A percentile compares a stretch with the other conserved stretches of the same genome.
Evolutionary conservation across 2,888 invertebrate species (phyloP).

Genomic region (Brachylomia viminalis): DNA sequence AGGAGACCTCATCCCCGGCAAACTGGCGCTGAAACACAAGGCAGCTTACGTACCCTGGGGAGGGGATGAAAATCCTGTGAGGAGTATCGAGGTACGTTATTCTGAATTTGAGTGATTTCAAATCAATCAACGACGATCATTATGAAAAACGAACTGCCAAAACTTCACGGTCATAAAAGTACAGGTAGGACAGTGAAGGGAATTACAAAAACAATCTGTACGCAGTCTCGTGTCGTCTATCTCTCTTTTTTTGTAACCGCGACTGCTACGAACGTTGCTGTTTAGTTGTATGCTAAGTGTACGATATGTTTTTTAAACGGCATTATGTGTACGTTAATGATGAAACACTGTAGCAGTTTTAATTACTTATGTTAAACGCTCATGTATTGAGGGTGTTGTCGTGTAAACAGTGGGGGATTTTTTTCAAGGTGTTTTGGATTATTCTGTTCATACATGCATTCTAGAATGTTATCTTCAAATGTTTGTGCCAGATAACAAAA

Average conservation of each 20-base stretch:
- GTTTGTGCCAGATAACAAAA: background rate
- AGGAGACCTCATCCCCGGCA: conserved; percentile 86
- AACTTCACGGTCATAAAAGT: background rate
- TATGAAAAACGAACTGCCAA: background rate
- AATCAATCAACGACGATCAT: background rate
- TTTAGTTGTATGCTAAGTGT: background rate
- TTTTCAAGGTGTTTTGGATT: conserved; percentile 7
- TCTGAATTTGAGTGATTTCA: background rate
- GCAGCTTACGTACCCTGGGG: conserved; percentile 85
- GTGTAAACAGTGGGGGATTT: background rate
- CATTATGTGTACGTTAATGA: background rate
- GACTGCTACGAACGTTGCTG: background rate
- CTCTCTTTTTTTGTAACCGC: background rate
- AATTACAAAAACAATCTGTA: background rate
- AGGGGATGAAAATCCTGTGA: conserved; percentile 80
- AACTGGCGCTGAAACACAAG: conserved; percentile 83
- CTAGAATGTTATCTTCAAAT: conserved; percentile 15
- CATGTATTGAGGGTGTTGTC: background rate
- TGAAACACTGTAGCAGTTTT: conserved; percentile 11
- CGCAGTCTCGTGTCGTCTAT: background rate
- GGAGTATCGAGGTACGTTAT: conserved; percentile 80
- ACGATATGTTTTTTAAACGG: background rate
- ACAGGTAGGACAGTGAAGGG: background rate
- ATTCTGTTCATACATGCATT: conserved; percentile 1
- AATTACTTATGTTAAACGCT: background rate